These are phyloP conservation scores for Lypha dubia DNA, from an alignment of 2,888 invertebrate species.

Conservation along the genomic window DNA sequence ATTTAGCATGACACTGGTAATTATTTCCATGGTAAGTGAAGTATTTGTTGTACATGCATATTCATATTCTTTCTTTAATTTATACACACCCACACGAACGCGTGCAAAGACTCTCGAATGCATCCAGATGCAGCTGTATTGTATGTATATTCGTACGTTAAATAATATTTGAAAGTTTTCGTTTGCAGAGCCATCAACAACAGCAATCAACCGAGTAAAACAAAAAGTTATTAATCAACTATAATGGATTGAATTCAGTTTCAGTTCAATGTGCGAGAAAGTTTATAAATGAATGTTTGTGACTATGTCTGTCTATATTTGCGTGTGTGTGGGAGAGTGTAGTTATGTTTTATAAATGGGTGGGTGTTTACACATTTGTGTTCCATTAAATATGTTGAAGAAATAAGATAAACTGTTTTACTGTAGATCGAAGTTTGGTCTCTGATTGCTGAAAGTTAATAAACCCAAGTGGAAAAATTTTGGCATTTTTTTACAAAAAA, in stretches of 20 bases:
- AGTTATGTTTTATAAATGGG: neutral
- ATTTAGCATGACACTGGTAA: constrained; percentile 55
- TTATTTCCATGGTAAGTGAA: constrained; percentile 25
- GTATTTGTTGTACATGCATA: constrained; percentile 13
- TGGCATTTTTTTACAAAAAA: neutral
- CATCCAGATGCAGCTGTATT: neutral
- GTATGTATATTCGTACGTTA: constrained; percentile 18
- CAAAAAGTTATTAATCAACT: constrained; percentile 63
- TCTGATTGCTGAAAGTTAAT: neutral
- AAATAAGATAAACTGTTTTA: constrained; percentile 25
- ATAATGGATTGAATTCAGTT: constrained; percentile 58
- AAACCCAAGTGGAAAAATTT: neutral
- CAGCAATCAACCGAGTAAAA: constrained; percentile 17
- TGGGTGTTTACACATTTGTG: neutral
- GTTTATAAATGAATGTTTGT: constrained; percentile 6
- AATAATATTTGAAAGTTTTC: constrained; percentile 19
- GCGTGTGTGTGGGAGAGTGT: neutral
- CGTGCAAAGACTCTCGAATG: neutral
- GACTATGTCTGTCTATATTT: no score
- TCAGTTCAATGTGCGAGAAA: constrained; percentile 3
- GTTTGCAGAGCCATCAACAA: constrained; percentile 7
- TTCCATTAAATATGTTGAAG: neutral
- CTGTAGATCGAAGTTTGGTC: constrained; percentile 1
- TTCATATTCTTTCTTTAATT: neutral
- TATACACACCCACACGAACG: neutral